These are phyloP conservation scores for Microcebus griseorufus DNA, from an alignment of 2,113 vertebrate genomes.

Conservation along the genomic window DNA sequence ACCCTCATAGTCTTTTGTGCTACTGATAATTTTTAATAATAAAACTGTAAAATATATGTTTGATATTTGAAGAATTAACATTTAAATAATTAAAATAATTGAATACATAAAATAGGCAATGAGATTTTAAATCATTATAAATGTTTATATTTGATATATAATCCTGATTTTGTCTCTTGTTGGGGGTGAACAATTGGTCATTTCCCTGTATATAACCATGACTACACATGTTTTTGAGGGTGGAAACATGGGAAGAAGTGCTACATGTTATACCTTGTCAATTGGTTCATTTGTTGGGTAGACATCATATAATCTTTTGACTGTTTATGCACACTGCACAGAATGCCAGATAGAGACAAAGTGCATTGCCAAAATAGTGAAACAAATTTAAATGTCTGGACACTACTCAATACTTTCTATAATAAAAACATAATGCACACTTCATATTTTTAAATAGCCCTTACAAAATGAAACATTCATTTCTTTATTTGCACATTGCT, in stretches of 20 bases:
- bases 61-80: neutral
- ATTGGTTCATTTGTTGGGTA: neutral
- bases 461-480: neutral
- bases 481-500: neutral
- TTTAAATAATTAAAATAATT: neutral
- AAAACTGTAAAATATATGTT: neutral
- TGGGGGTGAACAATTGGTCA: neutral
- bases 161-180: neutral
- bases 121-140: neutral
- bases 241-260: neutral
- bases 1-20: neutral
- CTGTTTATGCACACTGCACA: neutral
- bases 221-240: neutral
- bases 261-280: neutral
- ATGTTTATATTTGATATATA: neutral
- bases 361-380: neutral
- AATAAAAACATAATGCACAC: neutral
- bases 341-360: neutral
- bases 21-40: neutral
- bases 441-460: neutral
- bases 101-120: neutral
- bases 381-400: neutral
- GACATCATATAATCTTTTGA: neutral
- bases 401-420: neutral
- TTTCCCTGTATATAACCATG: neutral